Evolutionary conservation across 2,113 vertebrate genomes (phyloP), one percentile per base, ranked within the genome.

Genomic region (Terrapene triunguis): DNA sequence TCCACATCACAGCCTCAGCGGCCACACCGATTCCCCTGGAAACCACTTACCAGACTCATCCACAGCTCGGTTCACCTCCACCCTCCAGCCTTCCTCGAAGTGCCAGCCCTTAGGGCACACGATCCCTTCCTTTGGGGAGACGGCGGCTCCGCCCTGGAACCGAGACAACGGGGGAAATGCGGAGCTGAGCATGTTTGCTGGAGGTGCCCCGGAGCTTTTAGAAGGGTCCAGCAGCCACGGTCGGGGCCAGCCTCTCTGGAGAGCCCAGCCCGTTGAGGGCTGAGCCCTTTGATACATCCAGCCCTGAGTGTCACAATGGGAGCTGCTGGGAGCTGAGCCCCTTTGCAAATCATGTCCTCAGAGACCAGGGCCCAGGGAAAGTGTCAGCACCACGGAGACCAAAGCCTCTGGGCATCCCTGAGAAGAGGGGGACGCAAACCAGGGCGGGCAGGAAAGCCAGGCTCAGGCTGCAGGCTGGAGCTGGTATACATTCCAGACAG

Each of bases 41-140:
- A 6, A 19, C 42, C 29, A 48, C 98, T 96, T 88, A 98, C 98
- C 98, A 0, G 97, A 96, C n/a, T 95, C 95, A 55, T 98, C 98
- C 84, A 97, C 98, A 0, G 96, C 90, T 0, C 94, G 97, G 3
- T 87, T 96, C 85, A 81, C 12, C 4, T 98, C 97, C 93, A 97
- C 94, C 1, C n/a, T 47, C 98, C 98, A 98, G 50, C 87, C 91
- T 1, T 96, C 84, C 55, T 92, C 91, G 87, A 97, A 21, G 0
- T 90, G 55, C 98, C 98, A 98, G 2, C 98, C 98, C 2, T 47
- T 57, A 35, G 98, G 98, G 62, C 98, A 98, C 4, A 32, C 32
- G 55, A 98, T 44, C 2, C 95, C 93, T 85, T 98, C 97, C 84
- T 89, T 96, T 4, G 95, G 89, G 4, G 95, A 72, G 29, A 94